Evolutionary conservation across 2,797 vertebrate species (phyloP).

Genomic region (Selene dorsalis): DNA sequence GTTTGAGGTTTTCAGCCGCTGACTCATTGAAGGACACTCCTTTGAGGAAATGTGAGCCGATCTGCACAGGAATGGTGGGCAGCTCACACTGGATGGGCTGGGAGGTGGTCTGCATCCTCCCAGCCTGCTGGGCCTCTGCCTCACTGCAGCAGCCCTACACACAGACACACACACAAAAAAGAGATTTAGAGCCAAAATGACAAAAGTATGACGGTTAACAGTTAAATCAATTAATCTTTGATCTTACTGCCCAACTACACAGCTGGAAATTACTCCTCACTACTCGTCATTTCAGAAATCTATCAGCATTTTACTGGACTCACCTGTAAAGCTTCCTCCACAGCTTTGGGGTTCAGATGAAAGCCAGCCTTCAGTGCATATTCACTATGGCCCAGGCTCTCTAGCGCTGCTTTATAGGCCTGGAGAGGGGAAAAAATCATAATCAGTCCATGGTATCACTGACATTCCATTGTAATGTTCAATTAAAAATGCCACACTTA

Average conservation of each 20-base stretch:
- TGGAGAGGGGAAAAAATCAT: conserved; percentile 67
- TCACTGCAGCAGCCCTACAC: conserved; percentile 94
- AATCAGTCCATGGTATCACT: conserved; percentile 1
- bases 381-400: conserved; percentile 97
- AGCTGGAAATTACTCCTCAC: not conserved
- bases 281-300: not conserved
- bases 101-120: conserved; percentile 94
- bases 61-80: conserved; percentile 97
- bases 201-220: not conserved
- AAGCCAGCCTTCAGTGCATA: conserved; percentile 98
- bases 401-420: conserved; percentile 96
- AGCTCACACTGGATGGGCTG: conserved; percentile 98
- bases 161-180: conserved; percentile 30
- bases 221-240: not conserved
- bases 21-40: conserved; percentile 98
- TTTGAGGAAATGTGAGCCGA: conserved; percentile 96
- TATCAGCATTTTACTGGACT: conserved; percentile 19
- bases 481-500: not conserved
- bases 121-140: conserved; percentile 96
- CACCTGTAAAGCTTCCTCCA: conserved; percentile 96
- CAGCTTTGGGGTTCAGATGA: conserved; percentile 95
- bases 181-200: not conserved
- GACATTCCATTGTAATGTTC: not conserved
- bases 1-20: conserved; percentile 95
- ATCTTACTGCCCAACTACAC: not conserved